phyloP scores from a whole-genome alignment of 2,888 invertebrate genomes.

The Machimus rusticus region DNA sequence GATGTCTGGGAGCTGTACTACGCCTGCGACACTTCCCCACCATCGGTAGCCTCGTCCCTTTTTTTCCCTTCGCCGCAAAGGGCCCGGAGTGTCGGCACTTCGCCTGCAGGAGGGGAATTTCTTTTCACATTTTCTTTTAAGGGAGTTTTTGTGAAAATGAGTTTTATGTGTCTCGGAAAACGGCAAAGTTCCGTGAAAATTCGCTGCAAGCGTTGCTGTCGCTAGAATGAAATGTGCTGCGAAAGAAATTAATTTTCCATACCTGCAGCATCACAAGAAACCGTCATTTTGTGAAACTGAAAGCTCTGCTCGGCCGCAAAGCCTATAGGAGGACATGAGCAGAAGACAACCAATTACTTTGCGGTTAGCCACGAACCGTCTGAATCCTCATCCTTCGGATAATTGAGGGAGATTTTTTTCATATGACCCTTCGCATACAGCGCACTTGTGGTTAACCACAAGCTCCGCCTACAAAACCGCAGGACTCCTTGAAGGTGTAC shows the following conservation, averaged over 20 bases:
- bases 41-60: neutral
- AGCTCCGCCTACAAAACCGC: constrained; percentile 48
- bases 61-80: neutral
- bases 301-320: neutral
- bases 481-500: neutral
- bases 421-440: constrained; percentile 4
- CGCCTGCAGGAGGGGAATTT: constrained; percentile 19
- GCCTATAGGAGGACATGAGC: constrained; percentile 49
- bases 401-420: neutral
- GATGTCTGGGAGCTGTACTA: constrained; percentile 6
- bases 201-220: constrained; percentile 42
- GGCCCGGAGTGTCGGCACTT: neutral
- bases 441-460: constrained; percentile 51
- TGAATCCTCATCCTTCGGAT: constrained; percentile 1
- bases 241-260: neutral
- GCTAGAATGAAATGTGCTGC: neutral
- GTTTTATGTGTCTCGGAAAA: constrained; percentile 46
- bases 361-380: constrained; percentile 61
- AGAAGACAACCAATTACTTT: constrained; percentile 62
- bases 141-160: constrained; percentile 36
- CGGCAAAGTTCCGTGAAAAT: constrained; percentile 2
- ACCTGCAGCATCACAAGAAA: neutral
- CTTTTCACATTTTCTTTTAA: constrained; percentile 40
- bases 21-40: constrained; percentile 3
- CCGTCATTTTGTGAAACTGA: neutral